phyloP scores from a whole-genome alignment of 2,888 invertebrate species.

The Leptinotarsa peninsularis region DNA sequence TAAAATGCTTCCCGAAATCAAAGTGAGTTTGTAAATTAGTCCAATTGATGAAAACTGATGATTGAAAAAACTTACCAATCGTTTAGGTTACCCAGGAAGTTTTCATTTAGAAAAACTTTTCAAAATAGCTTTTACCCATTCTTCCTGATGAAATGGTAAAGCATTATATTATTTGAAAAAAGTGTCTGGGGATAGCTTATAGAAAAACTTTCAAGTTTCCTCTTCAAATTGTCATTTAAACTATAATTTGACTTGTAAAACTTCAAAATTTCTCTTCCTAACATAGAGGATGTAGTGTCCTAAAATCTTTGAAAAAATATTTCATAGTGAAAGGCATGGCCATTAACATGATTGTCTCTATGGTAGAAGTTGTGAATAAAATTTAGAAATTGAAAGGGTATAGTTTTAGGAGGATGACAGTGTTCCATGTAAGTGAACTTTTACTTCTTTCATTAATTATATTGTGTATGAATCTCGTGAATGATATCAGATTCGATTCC shows the following conservation, averaged over 20 bases:
- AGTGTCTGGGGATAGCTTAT: background rate
- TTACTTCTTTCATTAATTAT: too few relatives aligned
- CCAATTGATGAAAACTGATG: background rate
- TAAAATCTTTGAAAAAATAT: background rate
- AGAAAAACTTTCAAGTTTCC: background rate
- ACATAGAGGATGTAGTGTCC: background rate
- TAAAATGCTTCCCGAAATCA: background rate
- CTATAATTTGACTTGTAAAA: background rate
- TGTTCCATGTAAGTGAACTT: too few relatives aligned
- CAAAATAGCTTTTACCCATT: background rate
- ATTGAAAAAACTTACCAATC: background rate
- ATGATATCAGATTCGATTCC: too few relatives aligned
- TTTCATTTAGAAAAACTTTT: background rate
- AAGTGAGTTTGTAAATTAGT: background rate
- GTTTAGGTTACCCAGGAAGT: background rate
- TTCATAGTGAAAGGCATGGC: too few relatives aligned
- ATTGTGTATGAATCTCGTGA: too few relatives aligned
- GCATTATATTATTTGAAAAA: background rate
- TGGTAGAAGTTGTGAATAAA: too few relatives aligned
- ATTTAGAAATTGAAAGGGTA: too few relatives aligned
- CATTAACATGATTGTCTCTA: too few relatives aligned
- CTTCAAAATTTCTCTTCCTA: background rate
- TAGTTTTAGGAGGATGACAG: too few relatives aligned
- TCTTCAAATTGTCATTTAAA: background rate
- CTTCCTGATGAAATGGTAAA: background rate